Conservation (phyloP, 2,888 invertebrate species). For the Melolontha melolontha region DNA sequence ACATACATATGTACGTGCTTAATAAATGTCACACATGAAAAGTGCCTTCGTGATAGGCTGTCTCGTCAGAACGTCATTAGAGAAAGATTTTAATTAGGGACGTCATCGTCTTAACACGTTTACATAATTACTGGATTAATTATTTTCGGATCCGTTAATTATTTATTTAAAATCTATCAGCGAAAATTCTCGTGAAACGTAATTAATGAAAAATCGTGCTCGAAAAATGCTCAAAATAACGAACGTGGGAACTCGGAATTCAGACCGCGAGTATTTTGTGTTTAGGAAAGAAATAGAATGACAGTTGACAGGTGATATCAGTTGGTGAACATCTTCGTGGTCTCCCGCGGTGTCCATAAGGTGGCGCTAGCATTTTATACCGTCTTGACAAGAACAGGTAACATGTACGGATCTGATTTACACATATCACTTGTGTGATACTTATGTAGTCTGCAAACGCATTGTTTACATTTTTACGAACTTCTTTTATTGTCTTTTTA, state of each 20-base stretch:
- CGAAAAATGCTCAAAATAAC: constrained; percentile 7
- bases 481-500: too few species aligned
- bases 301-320: constrained; percentile 46
- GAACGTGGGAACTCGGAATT: constrained; percentile 44
- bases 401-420: constrained; percentile 42
- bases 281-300: constrained; percentile 41
- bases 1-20: too few species aligned
- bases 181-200: constrained; percentile 18
- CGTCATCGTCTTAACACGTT: constrained; percentile 17
- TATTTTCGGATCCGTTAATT: constrained; percentile 18
- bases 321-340: constrained; percentile 43
- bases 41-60: constrained; percentile 4
- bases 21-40: too few species aligned
- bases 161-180: constrained; percentile 11
- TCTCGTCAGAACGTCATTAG: not conserved
- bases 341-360: constrained; percentile 43
- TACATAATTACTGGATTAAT: constrained; percentile 21
- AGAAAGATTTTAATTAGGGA: constrained; percentile 11
- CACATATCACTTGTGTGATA: constrained; percentile 28
- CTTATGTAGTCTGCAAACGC: too few species aligned
- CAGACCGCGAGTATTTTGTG: constrained; percentile 31
- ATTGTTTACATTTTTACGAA: too few species aligned
- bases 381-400: constrained; percentile 42
- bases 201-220: constrained; percentile 18
- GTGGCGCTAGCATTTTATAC: constrained; percentile 44